Evolutionary conservation across 2,113 vertebrate species (phyloP).

Genomic region (Bos javanicus): DNA sequence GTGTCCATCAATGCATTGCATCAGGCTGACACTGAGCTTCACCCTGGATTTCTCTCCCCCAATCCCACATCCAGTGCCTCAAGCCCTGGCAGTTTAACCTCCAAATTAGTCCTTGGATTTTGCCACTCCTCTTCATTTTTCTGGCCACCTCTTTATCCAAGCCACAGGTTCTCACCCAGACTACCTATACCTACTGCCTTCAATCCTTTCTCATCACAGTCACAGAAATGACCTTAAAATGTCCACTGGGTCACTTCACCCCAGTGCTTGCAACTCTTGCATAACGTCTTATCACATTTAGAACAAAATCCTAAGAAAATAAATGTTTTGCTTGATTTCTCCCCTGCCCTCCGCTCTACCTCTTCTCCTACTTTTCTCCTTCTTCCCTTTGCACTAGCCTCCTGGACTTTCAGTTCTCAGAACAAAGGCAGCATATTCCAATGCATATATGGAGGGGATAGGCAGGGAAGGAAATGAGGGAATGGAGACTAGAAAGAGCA

Average conservation of each 20-base stretch:
- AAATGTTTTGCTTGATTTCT: not conserved
- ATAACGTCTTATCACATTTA: not conserved
- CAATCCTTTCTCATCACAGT: not conserved
- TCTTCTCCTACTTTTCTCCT: not conserved
- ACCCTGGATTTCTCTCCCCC: not conserved
- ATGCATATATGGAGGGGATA: too few relatives aligned
- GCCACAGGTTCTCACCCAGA: not conserved
- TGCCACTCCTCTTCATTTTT: not conserved
- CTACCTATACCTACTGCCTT: not conserved
- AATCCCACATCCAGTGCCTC: not conserved
- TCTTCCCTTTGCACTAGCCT: not conserved
- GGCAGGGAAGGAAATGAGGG: not conserved
- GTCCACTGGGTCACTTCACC: not conserved
- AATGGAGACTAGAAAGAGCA: not conserved
- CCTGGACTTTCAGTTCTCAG: not conserved
- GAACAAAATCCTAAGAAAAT: not conserved
- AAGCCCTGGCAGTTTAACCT: not conserved
- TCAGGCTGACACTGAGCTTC: not conserved
- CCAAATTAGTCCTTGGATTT: not conserved
- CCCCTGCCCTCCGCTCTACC: not conserved
- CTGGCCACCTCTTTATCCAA: not conserved
- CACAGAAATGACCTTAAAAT: not conserved
- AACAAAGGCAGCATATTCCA: not conserved
- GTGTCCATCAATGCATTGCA: too few relatives aligned
- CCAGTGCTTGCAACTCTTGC: not conserved